These are phyloP conservation scores for Xyrauchen texanus DNA, from an alignment of 2,113 vertebrate species.

Conservation along the genomic window DNA sequence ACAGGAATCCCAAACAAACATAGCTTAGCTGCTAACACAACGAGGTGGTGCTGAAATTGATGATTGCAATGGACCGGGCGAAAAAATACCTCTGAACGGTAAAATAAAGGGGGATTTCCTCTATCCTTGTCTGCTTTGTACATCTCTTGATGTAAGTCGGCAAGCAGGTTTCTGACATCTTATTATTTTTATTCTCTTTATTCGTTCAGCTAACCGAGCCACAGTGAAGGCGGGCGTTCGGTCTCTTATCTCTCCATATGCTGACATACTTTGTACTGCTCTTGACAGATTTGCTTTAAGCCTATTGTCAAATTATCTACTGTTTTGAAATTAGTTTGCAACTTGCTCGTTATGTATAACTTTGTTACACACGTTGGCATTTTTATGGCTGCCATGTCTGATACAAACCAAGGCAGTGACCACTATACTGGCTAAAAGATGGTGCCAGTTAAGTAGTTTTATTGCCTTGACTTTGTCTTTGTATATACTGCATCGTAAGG, in stretches of 20 bases:
- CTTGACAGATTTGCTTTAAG: no score
- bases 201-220: no score
- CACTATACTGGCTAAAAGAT: not conserved
- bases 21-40: conserved; percentile 36
- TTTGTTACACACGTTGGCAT: not conserved
- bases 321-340: not conserved
- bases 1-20: not conserved
- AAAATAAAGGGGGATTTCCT: no score
- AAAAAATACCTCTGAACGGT: conserved; percentile 23
- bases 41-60: conserved; percentile 42
- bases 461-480: not conserved
- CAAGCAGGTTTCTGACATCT: no score
- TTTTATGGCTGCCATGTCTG: not conserved
- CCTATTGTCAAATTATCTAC: no score
- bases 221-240: no score
- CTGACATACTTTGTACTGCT: no score
- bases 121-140: no score
- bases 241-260: no score
- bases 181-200: no score
- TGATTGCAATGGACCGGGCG: not conserved
- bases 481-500: no score
- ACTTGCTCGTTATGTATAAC: not conserved
- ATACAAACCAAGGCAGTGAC: not conserved
- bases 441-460: not conserved
- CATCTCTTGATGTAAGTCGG: no score